Base-by-base conservation (phyloP, 2,797 vertebrate species). In the Carapus acus region DNA sequence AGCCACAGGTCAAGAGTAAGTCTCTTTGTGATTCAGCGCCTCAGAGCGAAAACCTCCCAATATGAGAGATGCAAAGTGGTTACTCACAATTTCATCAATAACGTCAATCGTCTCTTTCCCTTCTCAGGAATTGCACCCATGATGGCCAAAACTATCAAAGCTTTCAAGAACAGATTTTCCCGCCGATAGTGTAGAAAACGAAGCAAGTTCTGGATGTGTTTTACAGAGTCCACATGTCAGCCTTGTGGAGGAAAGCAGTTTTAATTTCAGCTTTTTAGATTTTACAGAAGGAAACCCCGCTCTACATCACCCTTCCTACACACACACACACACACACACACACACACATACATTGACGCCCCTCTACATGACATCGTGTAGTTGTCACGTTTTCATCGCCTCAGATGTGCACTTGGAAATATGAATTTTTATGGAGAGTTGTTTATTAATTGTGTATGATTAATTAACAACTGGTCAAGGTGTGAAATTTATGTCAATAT, bases 131-230 rank as follows among this genome's bases (percentile, higher is more conserved):
- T 97, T 69, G 96, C 95, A 73, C 96, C 96, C 7, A 97, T 99
- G 95, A 99, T 99, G 96, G 95, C 96, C 81, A 99, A 98, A 90
- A 99, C 96, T 80, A 98, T 99, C 89, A 98, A 97, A 90, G 94
- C 92, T 56, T 99, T 98, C 88, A 98, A 97, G 86, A 99, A 99
- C 85, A 86, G 96, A 62, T 99, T 99, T 85, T 96, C 94, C 66
- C 89, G 96, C 61, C 91, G 96, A 88, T 99, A 92, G 86, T 71
- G 55, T 65, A 74, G n/a, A n/a, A 79, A 76, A 73, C 48, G 24
- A 59, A 47, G 40, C 29, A 65, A 74, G 70, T 69, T n/a, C 60
- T 77, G 63, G 58, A 68, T 73, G 74, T 79, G 71, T 78, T 78
- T 76, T 71, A 73, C 75, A 23, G 71, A 76, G 70, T 78, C 54